Base-by-base conservation (phyloP, 2,113 vertebrate genomes). In the Phasianus colchicus region DNA sequence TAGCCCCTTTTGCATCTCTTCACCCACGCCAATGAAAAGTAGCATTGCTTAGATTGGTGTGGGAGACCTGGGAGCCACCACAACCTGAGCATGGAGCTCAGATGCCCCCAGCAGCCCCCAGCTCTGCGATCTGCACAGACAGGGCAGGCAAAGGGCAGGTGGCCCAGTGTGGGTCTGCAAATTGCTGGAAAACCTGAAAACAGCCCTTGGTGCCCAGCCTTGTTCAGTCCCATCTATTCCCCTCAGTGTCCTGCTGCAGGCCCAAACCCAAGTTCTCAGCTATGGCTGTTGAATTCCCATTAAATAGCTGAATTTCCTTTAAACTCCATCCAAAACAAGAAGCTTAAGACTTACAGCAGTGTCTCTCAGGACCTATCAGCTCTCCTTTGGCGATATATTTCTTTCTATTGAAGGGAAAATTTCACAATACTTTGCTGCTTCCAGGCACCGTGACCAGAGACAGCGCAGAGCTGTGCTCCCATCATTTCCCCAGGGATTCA, bases 371-470 rank as follows among this genome's bases (percentile, higher is more conserved):
- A 83, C 38, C 54, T 69, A 52, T 58, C 67, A 43, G 29, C 50
- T 89, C 55, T 77, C 50, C 85, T 91, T 55, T 67, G 85, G 74
- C 34, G 57, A 83, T 21, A 22, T 40, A 73, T 42, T 80, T 95
- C 71, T 85, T 87, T 77, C 47, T 77, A 24, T 22, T 60, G 71
- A 83, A 83, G 34, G 71, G 72, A 93, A 88, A 67, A 80, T 93
- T 92, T 93, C 87, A 47, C 60, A 85, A 65, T 58, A 64, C 79
- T 89, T 21, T 87, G 72, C 58, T 76, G 75, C 92, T 85, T 78
- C 84, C 71, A 89, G 67, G 36, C 78, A 66, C 30, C 1, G 18
- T 65, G 38, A 42, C 38, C 63, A 20, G 40, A 75, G 47, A 74
- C 87, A 78, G 55, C 3, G 1, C 52, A 0, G 0, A 20, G 38